Conservation (phyloP, 2,888 invertebrate species). For the Chromoteleia sp. region DNA sequence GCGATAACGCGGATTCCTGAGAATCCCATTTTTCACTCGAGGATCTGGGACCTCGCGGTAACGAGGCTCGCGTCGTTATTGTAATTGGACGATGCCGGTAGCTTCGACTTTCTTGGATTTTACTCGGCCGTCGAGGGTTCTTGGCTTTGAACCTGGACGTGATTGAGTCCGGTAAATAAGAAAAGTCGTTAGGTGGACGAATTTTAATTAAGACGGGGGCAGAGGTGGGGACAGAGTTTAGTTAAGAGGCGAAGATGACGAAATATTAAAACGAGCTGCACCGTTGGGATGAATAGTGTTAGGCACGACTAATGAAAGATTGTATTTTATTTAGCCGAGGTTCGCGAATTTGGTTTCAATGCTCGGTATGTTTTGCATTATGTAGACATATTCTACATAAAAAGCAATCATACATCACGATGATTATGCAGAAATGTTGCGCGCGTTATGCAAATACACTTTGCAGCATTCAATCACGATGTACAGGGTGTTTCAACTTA, state of each 20-base stretch:
- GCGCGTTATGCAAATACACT: slow-evolving; percentile 40
- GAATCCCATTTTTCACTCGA: slow-evolving; percentile 73
- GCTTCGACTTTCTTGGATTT: slow-evolving; percentile 70
- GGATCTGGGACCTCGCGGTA: slow-evolving; percentile 60
- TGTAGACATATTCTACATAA: no score
- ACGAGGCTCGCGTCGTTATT: slow-evolving; percentile 74
- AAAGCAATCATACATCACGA: slow-evolving; percentile 12
- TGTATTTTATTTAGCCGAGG: no score
- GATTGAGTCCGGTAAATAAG: slow-evolving; percentile 42
- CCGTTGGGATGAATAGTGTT: no score
- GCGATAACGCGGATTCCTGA: slow-evolving; percentile 78
- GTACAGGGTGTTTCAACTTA: not conserved
- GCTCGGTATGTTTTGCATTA: no score
- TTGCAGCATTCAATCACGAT: slow-evolving; percentile 28
- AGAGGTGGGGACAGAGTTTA: slow-evolving; percentile 4
- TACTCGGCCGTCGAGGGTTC: slow-evolving; percentile 22
- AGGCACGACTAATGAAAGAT: no score
- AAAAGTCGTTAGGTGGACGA: slow-evolving; percentile 33
- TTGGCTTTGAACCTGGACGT: slow-evolving; percentile 19
- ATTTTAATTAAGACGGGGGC: slow-evolving; percentile 46
- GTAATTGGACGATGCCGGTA: slow-evolving; percentile 70
- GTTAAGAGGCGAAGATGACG: not conserved
- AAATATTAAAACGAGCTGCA: not conserved
- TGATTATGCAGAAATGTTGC: slow-evolving; percentile 36
- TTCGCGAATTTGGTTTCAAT: no score